Evolutionary conservation across 2,888 invertebrate genomes (phyloP).

Genomic region (Epicampocera succincta): DNA sequence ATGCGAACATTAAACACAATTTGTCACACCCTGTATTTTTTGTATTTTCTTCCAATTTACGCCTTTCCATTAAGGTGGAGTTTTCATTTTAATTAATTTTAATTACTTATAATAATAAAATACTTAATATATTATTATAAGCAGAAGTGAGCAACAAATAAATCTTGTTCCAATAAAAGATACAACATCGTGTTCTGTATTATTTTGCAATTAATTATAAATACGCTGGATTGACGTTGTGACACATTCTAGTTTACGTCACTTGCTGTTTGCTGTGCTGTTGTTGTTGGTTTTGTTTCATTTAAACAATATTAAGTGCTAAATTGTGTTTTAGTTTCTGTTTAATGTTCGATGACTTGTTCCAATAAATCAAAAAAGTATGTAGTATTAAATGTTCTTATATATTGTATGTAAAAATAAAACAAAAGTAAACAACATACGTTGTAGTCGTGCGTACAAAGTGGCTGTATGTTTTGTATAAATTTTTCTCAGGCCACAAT

Average conservation of each 20-base stretch:
- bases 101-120: constrained; percentile 8
- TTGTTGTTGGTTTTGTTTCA: background rate
- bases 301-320: constrained; percentile 15
- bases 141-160: constrained; percentile 21
- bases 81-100: constrained; percentile 3
- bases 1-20: too few species aligned
- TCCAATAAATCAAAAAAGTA: constrained; percentile 40
- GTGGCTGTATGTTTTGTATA: too few species aligned
- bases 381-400: constrained; percentile 11
- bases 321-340: constrained; percentile 15
- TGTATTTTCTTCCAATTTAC: too few species aligned
- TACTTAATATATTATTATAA: constrained; percentile 16
- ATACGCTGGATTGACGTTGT: constrained; percentile 11
- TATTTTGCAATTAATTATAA: constrained; percentile 27
- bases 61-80: background rate
- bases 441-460: too few species aligned
- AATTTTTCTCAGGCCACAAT: too few species aligned
- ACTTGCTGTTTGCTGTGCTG: background rate
- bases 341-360: constrained; percentile 24
- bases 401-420: constrained; percentile 29
- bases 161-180: constrained; percentile 26
- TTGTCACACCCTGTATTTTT: too few species aligned
- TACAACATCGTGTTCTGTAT: constrained; percentile 18
- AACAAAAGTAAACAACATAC: too few species aligned
- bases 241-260: constrained; percentile 26